These are phyloP conservation scores for Drosophila paulistorum DNA, from an alignment of 1,140 invertebrate genomes.

Conservation along the genomic window DNA sequence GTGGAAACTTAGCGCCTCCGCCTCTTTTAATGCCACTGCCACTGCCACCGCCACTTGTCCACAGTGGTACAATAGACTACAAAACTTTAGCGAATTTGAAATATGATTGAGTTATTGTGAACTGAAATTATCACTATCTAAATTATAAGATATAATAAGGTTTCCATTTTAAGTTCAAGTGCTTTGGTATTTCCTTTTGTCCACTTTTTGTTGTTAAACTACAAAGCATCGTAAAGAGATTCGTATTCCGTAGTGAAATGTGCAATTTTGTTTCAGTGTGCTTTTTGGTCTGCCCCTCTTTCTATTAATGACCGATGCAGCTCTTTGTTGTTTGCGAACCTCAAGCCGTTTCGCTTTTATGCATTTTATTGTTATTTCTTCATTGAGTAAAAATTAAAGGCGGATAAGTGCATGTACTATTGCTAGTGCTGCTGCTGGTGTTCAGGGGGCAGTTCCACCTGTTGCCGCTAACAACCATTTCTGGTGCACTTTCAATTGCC, in stretches of 20 bases:
- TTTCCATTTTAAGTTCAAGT: too few relatives aligned
- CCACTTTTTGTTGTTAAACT: too few relatives aligned
- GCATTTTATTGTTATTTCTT: conserved; percentile 70
- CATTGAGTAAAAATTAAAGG: conserved; percentile 43
- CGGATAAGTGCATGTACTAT: conserved; percentile 20
- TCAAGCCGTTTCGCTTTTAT: conserved; percentile 55
- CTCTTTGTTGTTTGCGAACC: conserved; percentile 5
- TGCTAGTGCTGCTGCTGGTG: not conserved
- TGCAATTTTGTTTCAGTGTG: not conserved
- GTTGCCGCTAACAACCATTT: conserved; percentile 12
- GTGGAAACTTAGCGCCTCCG: conserved; percentile 58
- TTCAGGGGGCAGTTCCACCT: conserved; percentile 36
- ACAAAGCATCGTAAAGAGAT: too few relatives aligned
- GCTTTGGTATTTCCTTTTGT: too few relatives aligned
- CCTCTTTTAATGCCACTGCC: conserved; percentile 18
- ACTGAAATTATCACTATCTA: too few relatives aligned
- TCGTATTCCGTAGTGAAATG: too few relatives aligned
- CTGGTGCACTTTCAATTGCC: conserved; percentile 60
- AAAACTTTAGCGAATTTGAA: too few relatives aligned
- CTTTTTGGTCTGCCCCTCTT: not conserved
- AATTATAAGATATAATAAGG: too few relatives aligned
- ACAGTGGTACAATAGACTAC: conserved; percentile 25
- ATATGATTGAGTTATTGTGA: not conserved
- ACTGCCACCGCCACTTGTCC: not conserved
- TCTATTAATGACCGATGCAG: conserved; percentile 19